phyloP scores from a whole-genome alignment of 2,797 vertebrate species.

The Hippopotamyrus pictus region DNA sequence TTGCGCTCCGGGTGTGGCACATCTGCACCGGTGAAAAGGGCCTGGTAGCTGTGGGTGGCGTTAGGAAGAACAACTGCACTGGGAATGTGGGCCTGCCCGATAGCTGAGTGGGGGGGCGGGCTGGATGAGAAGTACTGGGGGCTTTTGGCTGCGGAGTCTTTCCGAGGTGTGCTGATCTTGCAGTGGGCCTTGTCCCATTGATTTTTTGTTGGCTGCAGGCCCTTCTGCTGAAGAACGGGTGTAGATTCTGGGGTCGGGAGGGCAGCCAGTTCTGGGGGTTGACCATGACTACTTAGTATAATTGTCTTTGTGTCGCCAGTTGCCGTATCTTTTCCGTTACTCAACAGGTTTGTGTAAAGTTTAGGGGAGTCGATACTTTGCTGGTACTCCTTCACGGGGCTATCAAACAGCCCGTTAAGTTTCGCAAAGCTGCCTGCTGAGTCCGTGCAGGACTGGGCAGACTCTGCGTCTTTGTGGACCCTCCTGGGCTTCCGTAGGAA shows the following conservation, averaged over 20 bases:
- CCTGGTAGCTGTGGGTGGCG: constrained; percentile 85
- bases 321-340: constrained; percentile 77
- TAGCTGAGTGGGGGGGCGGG: constrained; percentile 75
- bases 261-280: constrained; percentile 87
- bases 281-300: constrained; percentile 78
- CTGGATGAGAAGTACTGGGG: constrained; percentile 84
- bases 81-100: constrained; percentile 87
- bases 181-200: constrained; percentile 79
- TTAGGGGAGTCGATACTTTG: constrained; percentile 87
- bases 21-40: constrained; percentile 74
- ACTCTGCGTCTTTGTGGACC: constrained; percentile 88
- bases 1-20: constrained; percentile 82
- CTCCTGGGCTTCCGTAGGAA: constrained; percentile 83
- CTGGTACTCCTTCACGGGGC: constrained; percentile 93
- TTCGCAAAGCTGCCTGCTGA: constrained; percentile 93
- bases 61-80: constrained; percentile 96
- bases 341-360: constrained; percentile 87
- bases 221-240: constrained; percentile 90
- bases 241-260: constrained; percentile 95
- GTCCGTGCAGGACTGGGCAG: constrained; percentile 85
- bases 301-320: constrained; percentile 78
- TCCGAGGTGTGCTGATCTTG: constrained; percentile 70
- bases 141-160: constrained; percentile 77
- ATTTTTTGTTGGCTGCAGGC: constrained; percentile 82
- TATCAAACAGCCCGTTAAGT: constrained; percentile 90